A percentile compares a stretch with the other conserved stretches of the same genome.
phyloP scores from a whole-genome alignment of 2,797 vertebrate genomes.

The Periophthalmus magnuspinnatus region DNA sequence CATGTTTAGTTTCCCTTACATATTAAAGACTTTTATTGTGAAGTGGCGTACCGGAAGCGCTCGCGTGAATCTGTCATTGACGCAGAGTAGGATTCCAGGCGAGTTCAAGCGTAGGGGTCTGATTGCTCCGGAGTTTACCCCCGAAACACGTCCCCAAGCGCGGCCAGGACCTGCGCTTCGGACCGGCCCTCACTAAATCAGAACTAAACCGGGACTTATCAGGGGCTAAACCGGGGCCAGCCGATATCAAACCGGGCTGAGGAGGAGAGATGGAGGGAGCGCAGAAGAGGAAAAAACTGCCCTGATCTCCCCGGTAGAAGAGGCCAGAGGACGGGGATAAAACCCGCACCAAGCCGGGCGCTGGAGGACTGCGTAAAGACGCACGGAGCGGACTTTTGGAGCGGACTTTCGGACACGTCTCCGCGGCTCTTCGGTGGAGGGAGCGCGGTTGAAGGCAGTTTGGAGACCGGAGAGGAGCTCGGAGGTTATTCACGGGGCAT shows the following conservation, averaged over 20 bases:
- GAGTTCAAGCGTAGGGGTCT: not conserved
- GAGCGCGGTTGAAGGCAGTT: not conserved
- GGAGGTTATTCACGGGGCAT: constrained; percentile 10
- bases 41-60: not conserved
- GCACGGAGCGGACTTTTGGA: not conserved
- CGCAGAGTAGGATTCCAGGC: not conserved
- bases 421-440: not conserved
- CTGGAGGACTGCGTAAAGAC: not conserved
- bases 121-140: not conserved
- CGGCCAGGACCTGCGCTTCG: not conserved
- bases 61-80: not conserved
- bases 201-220: not conserved
- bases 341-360: not conserved
- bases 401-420: not conserved
- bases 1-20: too few relatives aligned
- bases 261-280: not conserved
- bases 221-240: not conserved
- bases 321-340: not conserved
- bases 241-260: not conserved
- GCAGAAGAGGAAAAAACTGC: constrained; percentile 1
- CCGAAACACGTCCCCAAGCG: constrained; percentile 2
- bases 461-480: not conserved
- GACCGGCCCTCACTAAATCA: not conserved
- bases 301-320: not conserved
- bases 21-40: not conserved